A percentile compares a stretch with the other conserved stretches of the same genome.
Evolutionary conservation across 2,888 invertebrate species (phyloP).

Genomic region (Drosophila rellima): DNA sequence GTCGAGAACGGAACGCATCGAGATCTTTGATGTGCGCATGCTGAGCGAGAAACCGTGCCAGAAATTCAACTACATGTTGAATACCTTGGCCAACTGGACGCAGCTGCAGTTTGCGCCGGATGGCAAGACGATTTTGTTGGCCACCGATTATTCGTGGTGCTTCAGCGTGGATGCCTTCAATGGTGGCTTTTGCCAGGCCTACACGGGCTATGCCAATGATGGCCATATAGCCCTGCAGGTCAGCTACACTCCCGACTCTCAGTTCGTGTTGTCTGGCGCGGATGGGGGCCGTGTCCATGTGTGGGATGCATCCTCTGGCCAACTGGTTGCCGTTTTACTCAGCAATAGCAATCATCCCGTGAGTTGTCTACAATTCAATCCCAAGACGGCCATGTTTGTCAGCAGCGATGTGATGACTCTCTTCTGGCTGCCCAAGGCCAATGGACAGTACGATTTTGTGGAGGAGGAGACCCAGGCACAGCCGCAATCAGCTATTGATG

Average conservation of each 20-base stretch:
- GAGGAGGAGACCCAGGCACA: not conserved
- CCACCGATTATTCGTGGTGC: slow-evolving; percentile 47
- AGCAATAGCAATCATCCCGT: slow-evolving; percentile 38
- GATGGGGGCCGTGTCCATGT: slow-evolving; percentile 57
- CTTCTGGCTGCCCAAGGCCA: slow-evolving; percentile 52
- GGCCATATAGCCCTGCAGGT: slow-evolving; percentile 29
- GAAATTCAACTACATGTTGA: slow-evolving; percentile 38
- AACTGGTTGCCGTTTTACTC: slow-evolving; percentile 23
- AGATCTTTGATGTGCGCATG: slow-evolving; percentile 56
- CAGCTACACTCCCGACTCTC: slow-evolving; percentile 56
- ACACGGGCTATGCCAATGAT: slow-evolving; percentile 33
- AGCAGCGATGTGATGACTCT: slow-evolving; percentile 39
- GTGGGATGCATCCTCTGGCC: slow-evolving; percentile 52
- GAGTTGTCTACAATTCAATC: slow-evolving; percentile 54
- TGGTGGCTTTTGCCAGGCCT: slow-evolving; percentile 39
- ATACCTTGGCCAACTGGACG: slow-evolving; percentile 45
- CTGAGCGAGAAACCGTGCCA: slow-evolving; percentile 28
- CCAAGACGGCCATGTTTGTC: slow-evolving; percentile 54
- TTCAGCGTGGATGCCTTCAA: slow-evolving; percentile 52
- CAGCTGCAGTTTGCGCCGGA: slow-evolving; percentile 60
- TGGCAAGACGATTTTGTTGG: slow-evolving; percentile 49
- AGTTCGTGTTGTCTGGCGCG: slow-evolving; percentile 51
- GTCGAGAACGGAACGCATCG: slow-evolving; percentile 21
- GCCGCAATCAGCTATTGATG: not conserved
- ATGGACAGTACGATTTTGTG: slow-evolving; percentile 6